Evolutionary conservation across 2,797 vertebrate species (phyloP), one percentile per base, ranked within the genome.

Genomic region (Sebastes variabilis): DNA sequence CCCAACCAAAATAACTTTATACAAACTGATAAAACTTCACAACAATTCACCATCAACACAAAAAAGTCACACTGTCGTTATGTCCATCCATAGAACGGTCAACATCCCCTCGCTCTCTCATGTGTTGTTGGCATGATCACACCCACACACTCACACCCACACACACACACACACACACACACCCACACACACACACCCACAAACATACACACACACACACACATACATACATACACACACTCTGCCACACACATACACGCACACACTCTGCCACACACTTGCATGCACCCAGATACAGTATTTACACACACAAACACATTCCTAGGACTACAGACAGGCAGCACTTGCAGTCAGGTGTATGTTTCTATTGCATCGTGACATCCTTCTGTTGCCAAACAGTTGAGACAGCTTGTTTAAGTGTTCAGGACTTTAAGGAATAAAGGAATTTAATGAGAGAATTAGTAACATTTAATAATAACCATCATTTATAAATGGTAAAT

Each of bases 21-120:
- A 92, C 87, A 92, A 92, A 83, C 78, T 74, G 67, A 88, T 86
- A 55, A 85, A 92, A 92, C 87, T 84, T 81, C 91, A 94, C 93
- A 59, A 92, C 76, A 76, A 89, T 75, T 89, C 84, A 92, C 91
- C 85, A 90, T 91, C 83, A 77, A 94, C 90, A 94, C 85, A 92
- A 92, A 67, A 49, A 61, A 24, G 29, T 85, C 81, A 84, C 89
- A 91, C 73, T 10, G 36, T 80, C 56, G 4, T 85, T 80, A 90
- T 65, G 52, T 84, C 66, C 80, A 38, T 86, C 69, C 69, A 75
- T 77, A 60, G 62, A 87, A 81, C 78, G 66, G 62, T 52, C 58
- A 29, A 30, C 69, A 61, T 77, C 71, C 52, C 60, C 70, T 70
- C 25, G 9, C 24, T 66, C 29, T 56, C 55, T 54, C 46, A 25